phyloP scores from a whole-genome alignment of 2,888 invertebrate genomes.

The Andrena minutula region DNA sequence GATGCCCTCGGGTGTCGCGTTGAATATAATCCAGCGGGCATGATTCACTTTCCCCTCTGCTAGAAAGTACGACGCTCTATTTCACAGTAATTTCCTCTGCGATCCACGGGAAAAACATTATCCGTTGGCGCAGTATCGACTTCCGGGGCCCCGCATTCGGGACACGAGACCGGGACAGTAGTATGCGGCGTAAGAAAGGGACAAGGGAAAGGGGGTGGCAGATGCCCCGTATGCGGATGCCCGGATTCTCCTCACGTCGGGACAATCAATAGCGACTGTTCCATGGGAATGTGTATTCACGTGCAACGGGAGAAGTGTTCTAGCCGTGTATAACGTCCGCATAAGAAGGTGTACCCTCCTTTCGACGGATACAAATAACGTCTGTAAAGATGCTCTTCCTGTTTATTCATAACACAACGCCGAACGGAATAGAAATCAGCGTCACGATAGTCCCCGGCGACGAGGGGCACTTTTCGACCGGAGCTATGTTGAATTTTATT shows the following conservation, averaged over 20 bases:
- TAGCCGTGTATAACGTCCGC: slow-evolving; percentile 38
- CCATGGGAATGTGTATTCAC: slow-evolving; percentile 75
- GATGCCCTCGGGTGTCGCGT: not conserved
- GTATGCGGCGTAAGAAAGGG: slow-evolving; percentile 49
- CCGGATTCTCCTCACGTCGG: slow-evolving; percentile 75
- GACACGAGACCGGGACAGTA: slow-evolving; percentile 53
- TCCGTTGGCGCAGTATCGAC: slow-evolving; percentile 47
- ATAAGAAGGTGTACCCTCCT: slow-evolving; percentile 13
- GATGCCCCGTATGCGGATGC: slow-evolving; percentile 59
- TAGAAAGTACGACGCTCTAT: not conserved
- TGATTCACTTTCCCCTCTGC: not conserved
- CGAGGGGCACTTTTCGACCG: no score
- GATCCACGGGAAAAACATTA: slow-evolving; percentile 38
- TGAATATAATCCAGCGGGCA: not conserved
- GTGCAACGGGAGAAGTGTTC: slow-evolving; percentile 50
- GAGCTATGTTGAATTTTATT: no score
- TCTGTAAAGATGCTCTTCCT: slow-evolving; percentile 27
- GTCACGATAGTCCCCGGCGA: not conserved
- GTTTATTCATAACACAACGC: slow-evolving; percentile 28
- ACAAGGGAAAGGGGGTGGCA: slow-evolving; percentile 49
- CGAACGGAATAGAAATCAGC: slow-evolving; percentile 17
- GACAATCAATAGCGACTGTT: slow-evolving; percentile 77
- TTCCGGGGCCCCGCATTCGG: slow-evolving; percentile 68
- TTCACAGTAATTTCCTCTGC: slow-evolving; percentile 30
- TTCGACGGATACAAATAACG: slow-evolving; percentile 50